phyloP scores from a whole-genome alignment of 2,888 invertebrate species.

The Nesidiocoris tenuis region DNA sequence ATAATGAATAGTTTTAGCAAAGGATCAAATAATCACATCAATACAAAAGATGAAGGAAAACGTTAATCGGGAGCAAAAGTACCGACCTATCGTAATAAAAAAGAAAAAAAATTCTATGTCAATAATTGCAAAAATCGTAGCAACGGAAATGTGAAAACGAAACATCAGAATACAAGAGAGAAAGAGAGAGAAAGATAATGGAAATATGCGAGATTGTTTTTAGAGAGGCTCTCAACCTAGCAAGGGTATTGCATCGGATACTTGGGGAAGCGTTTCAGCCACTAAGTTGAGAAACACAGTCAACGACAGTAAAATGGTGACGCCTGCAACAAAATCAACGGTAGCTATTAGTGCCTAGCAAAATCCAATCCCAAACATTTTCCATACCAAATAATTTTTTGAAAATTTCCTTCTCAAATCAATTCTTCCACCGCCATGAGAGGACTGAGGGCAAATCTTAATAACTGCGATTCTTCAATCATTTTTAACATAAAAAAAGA shows the following conservation, averaged over 20 bases:
- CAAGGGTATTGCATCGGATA: constrained; percentile 65
- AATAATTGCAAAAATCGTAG: constrained; percentile 16
- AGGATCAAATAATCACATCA: not conserved
- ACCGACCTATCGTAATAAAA: not conserved
- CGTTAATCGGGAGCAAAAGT: not conserved
- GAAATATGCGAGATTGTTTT: constrained; percentile 49
- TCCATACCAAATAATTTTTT: not conserved
- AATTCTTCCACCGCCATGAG: too few species aligned
- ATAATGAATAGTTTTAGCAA: too few species aligned
- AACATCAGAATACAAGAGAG: constrained; percentile 38
- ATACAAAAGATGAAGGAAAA: not conserved
- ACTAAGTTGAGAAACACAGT: constrained; percentile 98
- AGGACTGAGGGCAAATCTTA: too few species aligned
- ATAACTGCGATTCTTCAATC: too few species aligned
- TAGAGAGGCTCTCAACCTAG: constrained; percentile 57
- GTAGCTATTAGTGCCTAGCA: constrained; percentile 39
- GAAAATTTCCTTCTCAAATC: not conserved
- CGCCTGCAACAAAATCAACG: constrained; percentile 67
- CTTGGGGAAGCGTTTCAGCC: constrained; percentile 88
- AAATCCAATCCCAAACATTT: not conserved
- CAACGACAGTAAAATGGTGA: constrained; percentile 94
- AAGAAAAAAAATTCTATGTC: constrained; percentile 11
- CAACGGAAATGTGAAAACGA: constrained; percentile 18
- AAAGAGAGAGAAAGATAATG: not conserved
- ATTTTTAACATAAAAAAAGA: too few species aligned